A percentile compares a stretch with the other conserved stretches of the same genome.
Conservation (phyloP, 2,888 invertebrate species). For the Rhopalosiphum nymphaeae region DNA sequence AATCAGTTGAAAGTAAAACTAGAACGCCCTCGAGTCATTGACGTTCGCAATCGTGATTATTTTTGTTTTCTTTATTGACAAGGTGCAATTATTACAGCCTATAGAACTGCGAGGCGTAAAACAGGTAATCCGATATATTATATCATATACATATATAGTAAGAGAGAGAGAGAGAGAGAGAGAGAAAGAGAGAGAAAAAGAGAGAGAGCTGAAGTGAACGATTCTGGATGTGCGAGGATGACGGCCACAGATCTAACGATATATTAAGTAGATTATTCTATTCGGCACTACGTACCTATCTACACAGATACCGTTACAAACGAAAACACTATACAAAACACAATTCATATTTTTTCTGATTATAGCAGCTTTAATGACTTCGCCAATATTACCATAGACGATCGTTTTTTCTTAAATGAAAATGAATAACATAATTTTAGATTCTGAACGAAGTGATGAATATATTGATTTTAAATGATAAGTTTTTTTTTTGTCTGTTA, state of each 20-base stretch:
- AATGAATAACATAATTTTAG: neutral
- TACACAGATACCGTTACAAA: neutral
- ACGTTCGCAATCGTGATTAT: conserved; percentile 18
- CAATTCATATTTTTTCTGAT: neutral
- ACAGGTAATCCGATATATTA: conserved; percentile 16
- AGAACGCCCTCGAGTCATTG: conserved; percentile 31
- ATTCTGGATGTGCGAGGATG: neutral
- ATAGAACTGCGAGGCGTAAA: conserved; percentile 25
- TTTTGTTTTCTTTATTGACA: conserved; percentile 34
- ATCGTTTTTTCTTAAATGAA: neutral
- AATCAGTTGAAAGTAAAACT: conserved; percentile 18
- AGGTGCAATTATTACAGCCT: conserved; percentile 29
- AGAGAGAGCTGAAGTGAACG: neutral
- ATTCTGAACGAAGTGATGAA: no score
- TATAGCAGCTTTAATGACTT: neutral
- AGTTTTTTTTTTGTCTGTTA: no score
- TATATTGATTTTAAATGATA: no score
- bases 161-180: no score
- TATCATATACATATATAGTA: neutral
- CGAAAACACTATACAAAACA: neutral
- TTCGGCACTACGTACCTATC: neutral
- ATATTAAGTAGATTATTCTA: neutral
- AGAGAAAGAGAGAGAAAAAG: no score
- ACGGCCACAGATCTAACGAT: neutral
- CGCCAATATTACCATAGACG: neutral